phyloP scores from a whole-genome alignment of 2,888 invertebrate species.

The Heliconius cydno region DNA sequence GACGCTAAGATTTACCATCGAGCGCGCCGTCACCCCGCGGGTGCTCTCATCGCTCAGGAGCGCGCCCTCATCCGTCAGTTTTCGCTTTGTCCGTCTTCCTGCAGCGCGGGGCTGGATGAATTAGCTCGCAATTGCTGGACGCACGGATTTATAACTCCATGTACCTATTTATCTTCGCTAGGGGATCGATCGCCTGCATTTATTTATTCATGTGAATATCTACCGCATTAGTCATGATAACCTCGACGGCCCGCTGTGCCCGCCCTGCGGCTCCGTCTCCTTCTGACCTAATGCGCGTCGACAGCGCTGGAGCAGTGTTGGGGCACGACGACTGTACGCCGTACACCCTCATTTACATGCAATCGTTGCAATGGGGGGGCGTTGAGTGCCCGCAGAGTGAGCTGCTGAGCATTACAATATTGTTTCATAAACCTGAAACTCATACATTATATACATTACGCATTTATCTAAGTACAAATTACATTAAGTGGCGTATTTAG shows the following conservation, averaged over 20 bases:
- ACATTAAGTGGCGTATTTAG: no score
- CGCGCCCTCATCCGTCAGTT: conserved; percentile 30
- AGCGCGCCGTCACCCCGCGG: background rate
- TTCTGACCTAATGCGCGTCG: conserved; percentile 31
- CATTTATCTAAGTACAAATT: no score
- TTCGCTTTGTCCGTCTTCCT: conserved; percentile 30
- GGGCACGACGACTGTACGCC: background rate
- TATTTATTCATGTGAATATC: conserved; percentile 40
- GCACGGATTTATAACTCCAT: conserved; percentile 41
- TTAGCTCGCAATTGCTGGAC: conserved; percentile 39
- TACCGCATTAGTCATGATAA: conserved; percentile 39
- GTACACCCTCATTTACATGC: no score
- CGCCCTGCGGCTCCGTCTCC: background rate
- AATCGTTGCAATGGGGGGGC: no score
- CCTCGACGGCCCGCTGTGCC: conserved; percentile 5
- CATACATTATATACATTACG: no score
- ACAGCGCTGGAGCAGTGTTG: conserved; percentile 15
- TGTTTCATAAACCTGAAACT: no score
- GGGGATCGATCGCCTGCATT: conserved; percentile 31
- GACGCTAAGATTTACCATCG: no score
- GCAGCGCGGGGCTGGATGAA: conserved; percentile 31
- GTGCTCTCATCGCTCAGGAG: conserved; percentile 27
- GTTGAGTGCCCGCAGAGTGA: no score
- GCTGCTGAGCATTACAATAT: no score
- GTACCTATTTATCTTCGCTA: conserved; percentile 40